Percentiles rank a stretch among this genome's conserved stretches.
Conservation (phyloP, 2,888 invertebrate genomes). For the Campoplex nolae region DNA sequence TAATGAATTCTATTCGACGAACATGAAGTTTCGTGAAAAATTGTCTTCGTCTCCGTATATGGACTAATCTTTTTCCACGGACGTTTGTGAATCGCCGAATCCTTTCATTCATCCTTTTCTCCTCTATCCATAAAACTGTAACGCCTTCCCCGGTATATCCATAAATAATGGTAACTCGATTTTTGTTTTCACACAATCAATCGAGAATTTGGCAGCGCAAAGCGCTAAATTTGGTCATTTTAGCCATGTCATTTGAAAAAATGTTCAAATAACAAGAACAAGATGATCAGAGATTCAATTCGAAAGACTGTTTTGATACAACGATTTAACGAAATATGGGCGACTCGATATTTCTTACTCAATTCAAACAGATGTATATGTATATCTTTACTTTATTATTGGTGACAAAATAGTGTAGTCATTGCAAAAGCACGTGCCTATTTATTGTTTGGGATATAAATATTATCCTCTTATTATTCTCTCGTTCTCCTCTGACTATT, state of each 20-base stretch:
- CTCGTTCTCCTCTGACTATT: constrained; percentile 35
- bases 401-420: constrained; percentile 68
- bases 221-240: constrained; percentile 47
- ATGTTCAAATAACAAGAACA: neutral
- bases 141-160: constrained; percentile 32
- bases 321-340: constrained; percentile 28
- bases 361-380: constrained; percentile 47
- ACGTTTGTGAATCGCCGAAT: constrained; percentile 9
- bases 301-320: neutral
- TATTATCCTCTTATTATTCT: constrained; percentile 38
- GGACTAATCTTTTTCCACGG: neutral
- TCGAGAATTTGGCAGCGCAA: constrained; percentile 67
- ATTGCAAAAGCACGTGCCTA: constrained; percentile 71
- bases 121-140: constrained; percentile 19
- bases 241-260: neutral
- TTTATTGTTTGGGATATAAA: constrained; percentile 58
- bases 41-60: neutral
- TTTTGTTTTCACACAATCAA: constrained; percentile 40
- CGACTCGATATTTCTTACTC: constrained; percentile 54
- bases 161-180: constrained; percentile 56
- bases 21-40: constrained; percentile 18
- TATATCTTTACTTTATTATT: constrained; percentile 48
- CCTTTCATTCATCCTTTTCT: neutral
- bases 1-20: constrained; percentile 50
- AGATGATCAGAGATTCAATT: constrained; percentile 9